Conservation (phyloP, 1,140 invertebrate species). For the Akabosia matsudoensis region DNA sequence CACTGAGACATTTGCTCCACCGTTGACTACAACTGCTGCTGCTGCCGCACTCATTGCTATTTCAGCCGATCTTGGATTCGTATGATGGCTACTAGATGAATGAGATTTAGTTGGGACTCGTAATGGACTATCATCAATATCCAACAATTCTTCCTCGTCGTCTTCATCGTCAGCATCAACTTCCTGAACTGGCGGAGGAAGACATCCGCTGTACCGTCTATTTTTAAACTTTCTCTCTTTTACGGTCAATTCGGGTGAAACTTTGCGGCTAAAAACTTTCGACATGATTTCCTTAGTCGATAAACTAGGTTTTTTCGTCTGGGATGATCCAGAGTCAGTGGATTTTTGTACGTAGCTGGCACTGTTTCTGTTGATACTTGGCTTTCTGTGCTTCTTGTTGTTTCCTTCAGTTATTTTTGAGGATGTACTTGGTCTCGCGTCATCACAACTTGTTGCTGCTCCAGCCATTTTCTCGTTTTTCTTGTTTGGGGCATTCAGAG, state of each 20-base stretch:
- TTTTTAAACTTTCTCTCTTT: background rate
- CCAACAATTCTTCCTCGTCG: constrained; percentile 12
- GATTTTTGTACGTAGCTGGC: background rate
- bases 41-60: background rate
- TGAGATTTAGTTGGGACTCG: background rate
- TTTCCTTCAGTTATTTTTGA: background rate
- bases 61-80: background rate
- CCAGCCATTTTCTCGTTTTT: background rate
- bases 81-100: background rate
- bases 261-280: constrained; percentile 37
- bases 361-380: background rate
- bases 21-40: background rate
- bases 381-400: constrained; percentile 3
- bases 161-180: constrained; percentile 6
- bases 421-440: background rate
- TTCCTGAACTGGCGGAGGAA: background rate
- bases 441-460: constrained; percentile 6
- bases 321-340: background rate
- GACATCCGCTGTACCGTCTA: background rate
- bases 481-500: background rate
- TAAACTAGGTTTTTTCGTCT: background rate
- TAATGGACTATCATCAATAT: background rate
- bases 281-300: constrained; percentile 17
- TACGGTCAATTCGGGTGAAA: background rate
- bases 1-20: background rate